Percentiles rank a stretch among this genome's conserved stretches.
phyloP scores from a whole-genome alignment of 2,113 vertebrate species.

The Zosterops pallidus region DNA sequence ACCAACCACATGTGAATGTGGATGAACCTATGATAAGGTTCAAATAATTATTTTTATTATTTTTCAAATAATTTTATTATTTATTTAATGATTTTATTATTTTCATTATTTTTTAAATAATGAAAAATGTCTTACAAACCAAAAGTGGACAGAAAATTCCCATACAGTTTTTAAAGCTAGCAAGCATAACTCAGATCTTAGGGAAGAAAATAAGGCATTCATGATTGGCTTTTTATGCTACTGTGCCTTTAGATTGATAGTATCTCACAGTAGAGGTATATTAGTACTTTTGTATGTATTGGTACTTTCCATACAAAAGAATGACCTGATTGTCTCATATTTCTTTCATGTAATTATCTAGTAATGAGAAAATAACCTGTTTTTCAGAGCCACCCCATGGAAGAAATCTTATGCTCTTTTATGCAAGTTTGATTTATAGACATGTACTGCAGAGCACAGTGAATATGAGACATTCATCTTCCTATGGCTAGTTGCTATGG shows the following conservation, averaged over 20 bases:
- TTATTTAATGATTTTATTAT: no score
- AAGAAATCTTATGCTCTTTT: slow-evolving; percentile 77
- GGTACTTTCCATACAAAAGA: slow-evolving; percentile 71
- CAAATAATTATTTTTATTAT: no score
- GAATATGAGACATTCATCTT: slow-evolving; percentile 83
- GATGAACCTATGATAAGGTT: background rate
- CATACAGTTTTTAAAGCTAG: background rate
- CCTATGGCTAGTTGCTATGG: slow-evolving; percentile 84
- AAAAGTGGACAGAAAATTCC: background rate
- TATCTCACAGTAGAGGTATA: slow-evolving; percentile 47
- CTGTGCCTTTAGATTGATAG: slow-evolving; percentile 52
- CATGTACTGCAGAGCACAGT: slow-evolving; percentile 76
- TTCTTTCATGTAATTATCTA: slow-evolving; percentile 79
- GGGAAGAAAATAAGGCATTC: background rate
- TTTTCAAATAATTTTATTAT: no score
- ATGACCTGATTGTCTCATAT: slow-evolving; percentile 76
- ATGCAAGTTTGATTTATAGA: slow-evolving; percentile 89
- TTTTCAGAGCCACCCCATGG: slow-evolving; percentile 71
- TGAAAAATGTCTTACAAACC: background rate
- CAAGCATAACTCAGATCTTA: background rate
- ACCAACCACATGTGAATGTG: background rate
- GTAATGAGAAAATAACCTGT: slow-evolving; percentile 78
- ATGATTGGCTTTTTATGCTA: background rate
- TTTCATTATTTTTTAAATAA: background rate
- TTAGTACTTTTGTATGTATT: slow-evolving; percentile 55